A percentile compares a stretch with the other conserved stretches of the same genome.
Conservation (phyloP, 2,888 invertebrate species). For the Scaptomyza cyrtandrae region DNA sequence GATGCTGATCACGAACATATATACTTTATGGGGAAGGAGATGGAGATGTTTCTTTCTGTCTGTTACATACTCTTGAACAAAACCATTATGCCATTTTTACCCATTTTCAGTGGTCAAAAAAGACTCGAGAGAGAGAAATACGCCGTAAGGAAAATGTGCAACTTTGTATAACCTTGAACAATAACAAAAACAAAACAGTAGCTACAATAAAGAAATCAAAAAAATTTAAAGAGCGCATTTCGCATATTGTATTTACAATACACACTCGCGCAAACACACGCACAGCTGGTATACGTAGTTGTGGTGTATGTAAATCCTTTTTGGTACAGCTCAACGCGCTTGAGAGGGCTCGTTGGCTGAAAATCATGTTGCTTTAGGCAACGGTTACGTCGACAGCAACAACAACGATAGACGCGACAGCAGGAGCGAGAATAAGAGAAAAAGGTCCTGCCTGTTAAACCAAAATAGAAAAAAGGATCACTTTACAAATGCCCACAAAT, state of each 20-base stretch:
- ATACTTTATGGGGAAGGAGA: too few relatives aligned
- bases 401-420: background rate
- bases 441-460: conserved; percentile 66
- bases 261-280: conserved; percentile 22
- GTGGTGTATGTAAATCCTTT: conserved; percentile 70
- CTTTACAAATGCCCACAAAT: conserved; percentile 81
- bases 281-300: conserved; percentile 10
- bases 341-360: conserved; percentile 46
- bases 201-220: conserved; percentile 41
- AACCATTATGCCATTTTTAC: too few relatives aligned
- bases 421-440: conserved; percentile 11
- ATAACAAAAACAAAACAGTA: conserved; percentile 27
- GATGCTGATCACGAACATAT: too few relatives aligned
- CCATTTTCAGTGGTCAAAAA: too few relatives aligned
- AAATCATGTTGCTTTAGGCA: conserved; percentile 78
- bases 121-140: background rate
- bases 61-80: too few relatives aligned
- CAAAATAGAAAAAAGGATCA: conserved; percentile 64
- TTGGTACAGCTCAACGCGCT: conserved; percentile 79
- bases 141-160: conserved; percentile 42
- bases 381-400: conserved; percentile 43
- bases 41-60: too few relatives aligned
- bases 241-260: conserved; percentile 62
- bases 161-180: conserved; percentile 52
- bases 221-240: conserved; percentile 54